Evolutionary conservation across 2,888 invertebrate genomes (phyloP), one percentile per base, ranked within the genome.

Genomic region (Morpho helenor): DNA sequence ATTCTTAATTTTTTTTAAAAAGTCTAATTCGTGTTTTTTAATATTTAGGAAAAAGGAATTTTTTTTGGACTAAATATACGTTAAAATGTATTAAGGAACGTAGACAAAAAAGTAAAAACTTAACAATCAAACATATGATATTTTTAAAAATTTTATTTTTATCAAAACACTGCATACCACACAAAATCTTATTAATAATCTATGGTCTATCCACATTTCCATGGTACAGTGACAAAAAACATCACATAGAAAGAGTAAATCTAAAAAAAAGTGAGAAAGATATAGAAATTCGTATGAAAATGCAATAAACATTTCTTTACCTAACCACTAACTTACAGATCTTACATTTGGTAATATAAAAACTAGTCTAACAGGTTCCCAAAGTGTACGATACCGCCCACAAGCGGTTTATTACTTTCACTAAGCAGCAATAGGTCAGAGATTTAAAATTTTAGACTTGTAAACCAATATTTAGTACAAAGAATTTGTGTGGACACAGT

Each of bases 131-230:
- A 83, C 77, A 80, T 78, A 61, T 23, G n/a, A 43, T 62, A 65
- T 67, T 71, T 74, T 71, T 76, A 85, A 83, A 80, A 72, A 76
- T 70, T 80, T 87, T 85, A 85, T 85, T 87, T 72, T 70, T 75
- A 79, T 80, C 82, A 79, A 80, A 78, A 79, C 78, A 77, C 66
- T 64, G 66, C 68, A 65, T 59, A 66, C 65, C 68, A 74, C 72
- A 72, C 68, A 69, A 64, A 66, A 63, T 68, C 60, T 63, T 67
- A 67, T 16, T 16, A 16, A 16, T 56, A 56, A 64, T 68, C 68
- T 74, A 74, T 67, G 70, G 71, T 58, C 59, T 75, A 75, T 74
- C 60, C 58, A 67, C 72, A 78, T 79, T 76, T 76, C 77, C 75
- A 66, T 73, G 50, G 52, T 39, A 57, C 52, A 43, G 56, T 56